These are phyloP conservation scores for Cerastis rubricosa DNA, from an alignment of 2,888 invertebrate genomes.

Conservation along the genomic window DNA sequence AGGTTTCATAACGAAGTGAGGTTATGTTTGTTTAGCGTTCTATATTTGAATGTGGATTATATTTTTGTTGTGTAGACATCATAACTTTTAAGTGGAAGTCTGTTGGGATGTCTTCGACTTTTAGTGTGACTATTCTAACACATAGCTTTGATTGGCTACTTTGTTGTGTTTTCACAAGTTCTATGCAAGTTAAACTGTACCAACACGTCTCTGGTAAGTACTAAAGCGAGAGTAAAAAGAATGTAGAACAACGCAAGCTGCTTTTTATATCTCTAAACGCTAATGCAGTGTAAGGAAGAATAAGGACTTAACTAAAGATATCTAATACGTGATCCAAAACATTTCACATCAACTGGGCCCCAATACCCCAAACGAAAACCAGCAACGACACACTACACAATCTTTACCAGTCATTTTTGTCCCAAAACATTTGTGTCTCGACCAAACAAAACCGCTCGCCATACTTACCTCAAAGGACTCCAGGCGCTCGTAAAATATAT, in stretches of 20 bases:
- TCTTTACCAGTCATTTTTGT: conserved; percentile 50
- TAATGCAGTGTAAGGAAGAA: not conserved
- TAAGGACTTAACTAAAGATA: not conserved
- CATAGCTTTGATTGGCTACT: not conserved
- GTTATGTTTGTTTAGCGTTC: conserved; percentile 35
- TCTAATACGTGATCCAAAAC: not conserved
- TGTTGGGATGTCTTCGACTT: conserved; percentile 1
- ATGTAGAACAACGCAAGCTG: too few relatives aligned
- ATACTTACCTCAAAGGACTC: conserved; percentile 56
- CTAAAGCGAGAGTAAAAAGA: not conserved
- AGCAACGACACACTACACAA: conserved; percentile 20
- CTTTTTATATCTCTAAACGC: not conserved
- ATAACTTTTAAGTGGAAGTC: not conserved
- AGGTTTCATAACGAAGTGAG: conserved; percentile 43
- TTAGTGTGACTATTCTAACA: not conserved
- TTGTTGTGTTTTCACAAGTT: not conserved
- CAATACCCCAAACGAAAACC: conserved; percentile 7
- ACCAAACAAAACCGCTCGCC: conserved; percentile 32
- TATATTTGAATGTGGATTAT: conserved; percentile 23
- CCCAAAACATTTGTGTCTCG: conserved; percentile 50
- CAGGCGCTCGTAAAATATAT: conserved; percentile 60
- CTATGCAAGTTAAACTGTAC: not conserved
- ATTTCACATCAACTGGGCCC: not conserved
- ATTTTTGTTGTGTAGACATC: not conserved
- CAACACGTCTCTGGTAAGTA: not conserved